These are phyloP conservation scores for Tipula vernalis DNA, from an alignment of 2,888 invertebrate genomes.

Conservation along the genomic window DNA sequence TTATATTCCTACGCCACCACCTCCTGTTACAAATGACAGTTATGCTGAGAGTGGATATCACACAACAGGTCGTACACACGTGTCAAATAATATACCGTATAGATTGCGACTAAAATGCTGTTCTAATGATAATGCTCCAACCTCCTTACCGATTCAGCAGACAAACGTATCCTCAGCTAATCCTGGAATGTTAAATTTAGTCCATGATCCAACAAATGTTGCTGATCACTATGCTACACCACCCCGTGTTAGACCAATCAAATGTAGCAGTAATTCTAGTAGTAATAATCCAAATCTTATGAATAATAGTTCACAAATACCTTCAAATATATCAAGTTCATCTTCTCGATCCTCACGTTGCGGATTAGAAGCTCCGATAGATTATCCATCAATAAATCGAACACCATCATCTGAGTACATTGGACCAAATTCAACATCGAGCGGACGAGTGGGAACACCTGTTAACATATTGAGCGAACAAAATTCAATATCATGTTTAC, in stretches of 20 bases:
- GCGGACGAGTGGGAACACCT: constrained; percentile 23
- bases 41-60: constrained; percentile 16
- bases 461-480: constrained; percentile 21
- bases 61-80: constrained; percentile 13
- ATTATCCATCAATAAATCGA: constrained; percentile 19
- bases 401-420: constrained; percentile 24
- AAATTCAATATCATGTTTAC: constrained; percentile 26
- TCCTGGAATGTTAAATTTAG: constrained; percentile 14
- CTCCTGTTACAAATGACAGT: constrained; percentile 20
- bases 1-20: constrained; percentile 34
- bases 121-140: constrained; percentile 18
- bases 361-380: constrained; percentile 13
- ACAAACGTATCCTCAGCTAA: constrained; percentile 13
- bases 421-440: constrained; percentile 16
- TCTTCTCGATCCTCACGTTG: neutral
- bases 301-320: constrained; percentile 8
- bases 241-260: constrained; percentile 21
- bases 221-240: constrained; percentile 25
- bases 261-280: constrained; percentile 1
- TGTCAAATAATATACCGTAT: constrained; percentile 27
- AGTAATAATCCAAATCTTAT: neutral
- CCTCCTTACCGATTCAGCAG: neutral
- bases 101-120: constrained; percentile 32
- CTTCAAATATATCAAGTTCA: neutral
- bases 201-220: constrained; percentile 9